Percentiles rank a stretch among this genome's conserved stretches.
Evolutionary conservation across 2,888 invertebrate genomes (phyloP).

Genomic region (Sericinus montela): DNA sequence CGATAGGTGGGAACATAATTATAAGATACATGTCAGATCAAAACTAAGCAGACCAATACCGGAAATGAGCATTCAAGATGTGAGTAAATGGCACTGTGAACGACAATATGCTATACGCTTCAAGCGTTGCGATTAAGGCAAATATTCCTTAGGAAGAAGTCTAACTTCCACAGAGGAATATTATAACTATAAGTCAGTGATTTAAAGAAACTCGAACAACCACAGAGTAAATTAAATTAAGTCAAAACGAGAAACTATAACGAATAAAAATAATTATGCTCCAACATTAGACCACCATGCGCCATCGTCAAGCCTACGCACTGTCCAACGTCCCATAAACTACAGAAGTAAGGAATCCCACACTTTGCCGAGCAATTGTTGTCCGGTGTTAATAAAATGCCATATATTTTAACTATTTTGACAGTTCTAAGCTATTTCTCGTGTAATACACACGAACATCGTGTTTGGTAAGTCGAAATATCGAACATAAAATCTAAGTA

Average conservation of each 20-base stretch:
- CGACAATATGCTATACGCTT: too few relatives aligned
- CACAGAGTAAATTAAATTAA: neutral
- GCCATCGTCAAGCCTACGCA: slow-evolving; percentile 54
- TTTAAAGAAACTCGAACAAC: slow-evolving; percentile 1
- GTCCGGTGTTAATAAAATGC: slow-evolving; percentile 73
- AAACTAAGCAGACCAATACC: too few relatives aligned
- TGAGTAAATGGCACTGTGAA: too few relatives aligned
- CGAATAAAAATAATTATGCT: slow-evolving; percentile 44
- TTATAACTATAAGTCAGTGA: too few relatives aligned
- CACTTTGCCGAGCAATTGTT: slow-evolving; percentile 70
- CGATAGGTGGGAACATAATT: too few relatives aligned
- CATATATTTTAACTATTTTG: slow-evolving; percentile 76
- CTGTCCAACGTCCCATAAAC: slow-evolving; percentile 57
- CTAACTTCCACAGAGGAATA: too few relatives aligned
- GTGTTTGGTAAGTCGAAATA: neutral
- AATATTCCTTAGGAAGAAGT: too few relatives aligned
- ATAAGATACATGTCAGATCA: too few relatives aligned
- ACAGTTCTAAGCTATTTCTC: slow-evolving; percentile 71
- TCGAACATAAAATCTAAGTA: too few relatives aligned
- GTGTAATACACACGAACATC: slow-evolving; percentile 42
- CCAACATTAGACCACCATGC: slow-evolving; percentile 52
- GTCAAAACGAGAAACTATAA: slow-evolving; percentile 15
- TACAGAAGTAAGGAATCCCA: slow-evolving; percentile 70
- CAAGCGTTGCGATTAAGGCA: too few relatives aligned
- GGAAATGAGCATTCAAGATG: too few relatives aligned